phyloP scores from a whole-genome alignment of 2,113 vertebrate species.

The cattle (Bos taurus) region ARS-UCD2.0 NC_082638.1:5590501-5591000 shows the following conservation, averaged over 20 bases:
- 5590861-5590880: not conserved
- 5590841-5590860: not conserved
- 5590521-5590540: not conserved
- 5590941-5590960: not conserved
- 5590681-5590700: not conserved
- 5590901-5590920: not conserved
- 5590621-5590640: rapidly evolving
- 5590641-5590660: no score
- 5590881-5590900: not conserved
- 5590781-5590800: not conserved
- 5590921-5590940: not conserved
- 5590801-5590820: not conserved
- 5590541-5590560: not conserved
- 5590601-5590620: not conserved
- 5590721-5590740: not conserved
- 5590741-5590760: not conserved
- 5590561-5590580: not conserved
- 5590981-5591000: no score
- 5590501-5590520: not conserved
- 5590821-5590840: not conserved
- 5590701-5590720: not conserved
- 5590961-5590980: not conserved
- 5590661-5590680: not conserved
- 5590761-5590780: not conserved
- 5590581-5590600: not conserved